phyloP scores from a whole-genome alignment of 2,113 vertebrate genomes.

The Mellivora capensis region DNA sequence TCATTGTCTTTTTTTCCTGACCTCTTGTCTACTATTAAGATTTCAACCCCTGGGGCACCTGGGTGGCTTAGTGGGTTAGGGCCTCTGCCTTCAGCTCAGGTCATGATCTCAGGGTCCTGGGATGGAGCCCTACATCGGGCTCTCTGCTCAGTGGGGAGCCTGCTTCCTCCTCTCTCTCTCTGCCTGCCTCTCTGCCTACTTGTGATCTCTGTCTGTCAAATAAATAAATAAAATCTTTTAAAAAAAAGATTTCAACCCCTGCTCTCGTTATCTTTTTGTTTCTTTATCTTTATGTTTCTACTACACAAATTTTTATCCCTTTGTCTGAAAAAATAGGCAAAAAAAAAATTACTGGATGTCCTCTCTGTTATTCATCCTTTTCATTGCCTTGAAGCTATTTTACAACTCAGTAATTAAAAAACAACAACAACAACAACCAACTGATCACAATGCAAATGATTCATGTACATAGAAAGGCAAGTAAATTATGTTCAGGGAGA shows the following conservation, averaged over 20 bases:
- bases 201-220: no score
- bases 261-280: neutral
- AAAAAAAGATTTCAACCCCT: neutral
- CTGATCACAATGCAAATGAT: neutral
- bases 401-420: neutral
- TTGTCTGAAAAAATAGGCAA: neutral
- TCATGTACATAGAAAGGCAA: neutral
- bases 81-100: no score
- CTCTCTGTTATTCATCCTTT: neutral
- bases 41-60: neutral
- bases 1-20: neutral
- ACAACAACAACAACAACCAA: neutral
- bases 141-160: no score
- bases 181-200: no score
- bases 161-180: fast-evolving
- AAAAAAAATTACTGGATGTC: neutral
- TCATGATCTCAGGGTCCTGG: no score
- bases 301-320: neutral
- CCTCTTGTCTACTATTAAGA: neutral
- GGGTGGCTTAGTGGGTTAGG: no score
- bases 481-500: neutral
- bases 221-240: no score
- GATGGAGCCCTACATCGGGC: no score
- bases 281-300: neutral
- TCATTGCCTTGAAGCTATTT: neutral